These are phyloP conservation scores for Heliconius cydno DNA, from an alignment of 2,888 invertebrate genomes.

Conservation along the genomic window DNA sequence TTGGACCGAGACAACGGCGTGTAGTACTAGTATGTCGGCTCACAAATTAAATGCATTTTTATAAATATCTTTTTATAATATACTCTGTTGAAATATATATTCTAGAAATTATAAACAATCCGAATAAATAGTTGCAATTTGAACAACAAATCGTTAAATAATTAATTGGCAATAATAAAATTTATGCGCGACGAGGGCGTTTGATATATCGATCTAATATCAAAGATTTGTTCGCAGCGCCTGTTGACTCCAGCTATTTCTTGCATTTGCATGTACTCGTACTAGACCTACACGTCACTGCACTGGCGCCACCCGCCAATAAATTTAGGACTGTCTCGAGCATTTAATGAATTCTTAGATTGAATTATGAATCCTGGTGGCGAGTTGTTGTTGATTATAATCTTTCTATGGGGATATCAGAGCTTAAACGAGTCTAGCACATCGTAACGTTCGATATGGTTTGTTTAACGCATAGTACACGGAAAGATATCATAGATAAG, in stretches of 20 bases:
- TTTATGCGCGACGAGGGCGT: constrained; percentile 22
- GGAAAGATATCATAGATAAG: constrained; percentile 39
- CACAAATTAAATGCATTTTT: not conserved
- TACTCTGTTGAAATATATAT: not conserved
- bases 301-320: constrained; percentile 79
- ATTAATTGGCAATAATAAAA: constrained; percentile 21
- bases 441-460: constrained; percentile 56
- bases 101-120: not conserved
- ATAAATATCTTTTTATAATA: not conserved
- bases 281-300: constrained; percentile 68
- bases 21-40: not conserved
- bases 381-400: constrained; percentile 72
- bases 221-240: constrained; percentile 33
- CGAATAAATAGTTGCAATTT: not conserved
- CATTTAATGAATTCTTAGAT: constrained; percentile 78
- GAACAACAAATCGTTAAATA: constrained; percentile 11
- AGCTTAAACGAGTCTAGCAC: constrained; percentile 69
- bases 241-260: constrained; percentile 38
- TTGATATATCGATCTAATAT: constrained; percentile 35
- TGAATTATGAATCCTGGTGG: constrained; percentile 76
- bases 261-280: constrained; percentile 50
- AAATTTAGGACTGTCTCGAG: constrained; percentile 80
- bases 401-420: constrained; percentile 65
- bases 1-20: constrained; percentile 64
- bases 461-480: constrained; percentile 41